Conservation (phyloP, 2,113 vertebrate species). For the Leucopternis melanops region DNA sequence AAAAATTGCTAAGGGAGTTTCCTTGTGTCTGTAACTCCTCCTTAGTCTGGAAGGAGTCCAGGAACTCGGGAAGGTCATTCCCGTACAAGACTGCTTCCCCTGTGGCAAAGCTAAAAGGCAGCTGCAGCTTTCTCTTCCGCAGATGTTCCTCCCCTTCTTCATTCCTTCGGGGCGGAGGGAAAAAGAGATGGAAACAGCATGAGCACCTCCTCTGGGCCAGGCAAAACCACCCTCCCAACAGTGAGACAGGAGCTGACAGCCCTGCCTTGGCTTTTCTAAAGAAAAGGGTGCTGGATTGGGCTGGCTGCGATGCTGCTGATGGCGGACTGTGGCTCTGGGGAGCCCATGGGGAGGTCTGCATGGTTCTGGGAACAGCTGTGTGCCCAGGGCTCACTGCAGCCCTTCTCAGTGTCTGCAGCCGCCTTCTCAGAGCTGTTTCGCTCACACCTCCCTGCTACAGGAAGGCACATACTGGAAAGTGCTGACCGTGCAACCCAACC, state of each 20-base stretch:
- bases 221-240: background rate
- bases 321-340: background rate
- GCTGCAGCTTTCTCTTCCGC: constrained; percentile 66
- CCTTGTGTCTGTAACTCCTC: background rate
- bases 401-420: background rate
- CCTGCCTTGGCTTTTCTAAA: background rate
- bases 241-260: background rate
- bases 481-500: accelerated
- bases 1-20: background rate
- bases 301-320: background rate
- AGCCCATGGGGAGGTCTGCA: background rate
- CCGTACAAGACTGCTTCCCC: constrained; percentile 79
- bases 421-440: background rate
- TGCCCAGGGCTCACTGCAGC: background rate
- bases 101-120: constrained; percentile 75
- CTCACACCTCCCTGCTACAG: background rate
- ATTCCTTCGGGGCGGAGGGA: background rate
- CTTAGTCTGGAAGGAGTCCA: background rate
- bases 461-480: background rate
- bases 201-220: background rate
- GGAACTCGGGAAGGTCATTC: background rate
- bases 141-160: constrained; percentile 78
- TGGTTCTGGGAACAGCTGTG: background rate
- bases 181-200: background rate
- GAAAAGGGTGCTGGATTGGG: background rate